Evolutionary conservation across 2,797 vertebrate genomes (phyloP).

Genomic region (Agapornis canus): DNA sequence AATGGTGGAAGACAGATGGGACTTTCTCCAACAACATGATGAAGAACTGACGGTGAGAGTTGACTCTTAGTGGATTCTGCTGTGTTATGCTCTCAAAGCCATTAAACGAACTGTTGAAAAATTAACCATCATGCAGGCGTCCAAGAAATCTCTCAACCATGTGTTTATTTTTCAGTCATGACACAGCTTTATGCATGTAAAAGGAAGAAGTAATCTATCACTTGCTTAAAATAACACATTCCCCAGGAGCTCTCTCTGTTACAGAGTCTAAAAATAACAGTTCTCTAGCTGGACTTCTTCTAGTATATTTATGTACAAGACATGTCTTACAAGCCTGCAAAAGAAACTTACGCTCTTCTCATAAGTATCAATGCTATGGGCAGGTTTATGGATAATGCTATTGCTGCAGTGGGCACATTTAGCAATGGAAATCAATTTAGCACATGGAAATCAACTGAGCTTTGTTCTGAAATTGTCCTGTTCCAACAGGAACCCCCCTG

Average conservation of each 20-base stretch:
- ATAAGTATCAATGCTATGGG: background rate
- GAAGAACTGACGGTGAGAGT: background rate
- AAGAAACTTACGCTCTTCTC: background rate
- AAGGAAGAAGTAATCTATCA: background rate
- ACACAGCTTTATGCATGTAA: background rate
- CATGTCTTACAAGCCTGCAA: background rate
- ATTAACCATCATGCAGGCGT: conserved; percentile 34
- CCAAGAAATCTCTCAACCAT: conserved; percentile 24
- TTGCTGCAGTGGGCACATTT: background rate
- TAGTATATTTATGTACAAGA: background rate
- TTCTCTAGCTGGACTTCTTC: background rate
- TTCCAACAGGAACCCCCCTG: background rate
- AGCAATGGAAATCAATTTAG: background rate
- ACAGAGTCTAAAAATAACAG: background rate
- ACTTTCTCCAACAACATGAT: background rate
- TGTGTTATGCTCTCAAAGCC: conserved; percentile 19
- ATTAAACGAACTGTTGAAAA: conserved; percentile 63
- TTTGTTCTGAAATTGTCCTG: background rate
- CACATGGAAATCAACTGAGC: background rate
- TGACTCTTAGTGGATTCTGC: background rate
- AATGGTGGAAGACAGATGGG: background rate
- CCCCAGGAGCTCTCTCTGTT: background rate
- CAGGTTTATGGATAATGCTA: background rate
- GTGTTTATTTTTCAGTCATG: conserved; percentile 24
- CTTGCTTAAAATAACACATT: background rate